A percentile compares a stretch with the other conserved stretches of the same genome.
Conservation (phyloP, 2,113 vertebrate genomes). For the Emberiza fucata region DNA sequence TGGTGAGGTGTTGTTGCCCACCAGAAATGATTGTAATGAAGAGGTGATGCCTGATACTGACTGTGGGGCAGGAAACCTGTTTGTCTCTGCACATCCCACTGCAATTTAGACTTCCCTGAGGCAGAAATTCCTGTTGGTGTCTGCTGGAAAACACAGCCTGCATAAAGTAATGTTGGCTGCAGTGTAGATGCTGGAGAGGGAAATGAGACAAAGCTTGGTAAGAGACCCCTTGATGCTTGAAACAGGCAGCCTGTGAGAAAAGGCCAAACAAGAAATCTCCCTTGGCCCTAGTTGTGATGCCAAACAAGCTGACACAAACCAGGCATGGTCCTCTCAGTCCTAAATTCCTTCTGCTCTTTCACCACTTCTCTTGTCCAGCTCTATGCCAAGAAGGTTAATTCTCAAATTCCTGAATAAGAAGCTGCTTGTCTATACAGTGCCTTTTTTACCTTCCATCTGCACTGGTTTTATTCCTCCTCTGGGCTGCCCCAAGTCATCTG, state of each 20-base stretch:
- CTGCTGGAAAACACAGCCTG: neutral
- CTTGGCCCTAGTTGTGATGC: neutral
- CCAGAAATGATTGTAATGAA: neutral
- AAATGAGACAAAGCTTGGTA: neutral
- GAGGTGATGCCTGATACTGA: neutral
- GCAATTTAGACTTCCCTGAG: neutral
- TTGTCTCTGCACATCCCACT: neutral
- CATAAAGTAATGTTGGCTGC: neutral
- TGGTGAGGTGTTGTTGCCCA: neutral
- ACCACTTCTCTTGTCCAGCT: neutral
- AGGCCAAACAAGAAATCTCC: neutral
- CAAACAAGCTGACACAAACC: neutral
- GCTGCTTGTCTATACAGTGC: accelerated
- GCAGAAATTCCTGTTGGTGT: accelerated
- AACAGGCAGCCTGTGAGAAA: neutral
- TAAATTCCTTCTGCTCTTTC: neutral
- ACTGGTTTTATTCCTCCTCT: neutral
- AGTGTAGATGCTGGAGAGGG: neutral
- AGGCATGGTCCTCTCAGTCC: neutral
- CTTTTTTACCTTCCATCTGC: neutral
- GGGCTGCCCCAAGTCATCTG: neutral
- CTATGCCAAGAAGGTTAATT: neutral
- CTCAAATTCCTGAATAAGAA: neutral
- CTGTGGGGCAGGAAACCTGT: accelerated
- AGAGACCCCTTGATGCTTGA: neutral